Percentiles rank a stretch among this genome's conserved stretches.
Conservation (phyloP, 2,888 invertebrate species). For the Drosophila paramelanica region DNA sequence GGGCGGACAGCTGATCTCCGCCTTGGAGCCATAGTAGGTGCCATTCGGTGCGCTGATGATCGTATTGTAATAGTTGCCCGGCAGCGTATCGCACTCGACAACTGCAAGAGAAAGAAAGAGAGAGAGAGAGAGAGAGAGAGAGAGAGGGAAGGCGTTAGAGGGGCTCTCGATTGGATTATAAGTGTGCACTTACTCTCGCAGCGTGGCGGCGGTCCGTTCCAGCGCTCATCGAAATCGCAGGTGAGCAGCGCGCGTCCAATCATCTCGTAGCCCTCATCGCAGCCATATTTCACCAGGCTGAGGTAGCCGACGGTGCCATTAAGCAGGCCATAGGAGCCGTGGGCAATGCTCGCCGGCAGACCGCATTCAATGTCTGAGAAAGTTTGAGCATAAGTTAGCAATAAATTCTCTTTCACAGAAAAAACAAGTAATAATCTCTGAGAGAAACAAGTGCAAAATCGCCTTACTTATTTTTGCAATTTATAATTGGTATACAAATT, state of each 20-base stretch:
- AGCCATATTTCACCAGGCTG: constrained; percentile 93
- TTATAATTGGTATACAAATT: no score
- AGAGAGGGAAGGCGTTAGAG: constrained; percentile 5
- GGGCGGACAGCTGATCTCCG: constrained; percentile 90
- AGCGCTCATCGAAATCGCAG: constrained; percentile 96
- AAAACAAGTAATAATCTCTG: no score
- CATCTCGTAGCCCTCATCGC: constrained; percentile 94
- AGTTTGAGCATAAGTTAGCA: no score
- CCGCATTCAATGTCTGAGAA: constrained; percentile 93
- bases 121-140: no score
- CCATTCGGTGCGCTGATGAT: constrained; percentile 88
- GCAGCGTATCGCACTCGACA: constrained; percentile 90
- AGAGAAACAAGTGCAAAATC: no score
- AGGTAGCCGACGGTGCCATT: constrained; percentile 95
- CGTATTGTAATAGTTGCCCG: constrained; percentile 86
- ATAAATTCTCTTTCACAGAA: no score
- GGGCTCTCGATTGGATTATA: background rate
- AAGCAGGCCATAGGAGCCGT: constrained; percentile 92
- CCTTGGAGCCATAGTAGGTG: constrained; percentile 89
- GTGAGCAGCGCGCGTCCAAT: constrained; percentile 92
- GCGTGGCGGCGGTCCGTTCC: constrained; percentile 96
- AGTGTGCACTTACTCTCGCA: constrained; percentile 89
- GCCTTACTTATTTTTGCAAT: no score
- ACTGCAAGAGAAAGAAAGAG: constrained; percentile 85
- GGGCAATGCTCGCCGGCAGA: constrained; percentile 92